These are phyloP conservation scores for Amitus sp. DNA, from an alignment of 2,888 invertebrate genomes.

Conservation along the genomic window DNA sequence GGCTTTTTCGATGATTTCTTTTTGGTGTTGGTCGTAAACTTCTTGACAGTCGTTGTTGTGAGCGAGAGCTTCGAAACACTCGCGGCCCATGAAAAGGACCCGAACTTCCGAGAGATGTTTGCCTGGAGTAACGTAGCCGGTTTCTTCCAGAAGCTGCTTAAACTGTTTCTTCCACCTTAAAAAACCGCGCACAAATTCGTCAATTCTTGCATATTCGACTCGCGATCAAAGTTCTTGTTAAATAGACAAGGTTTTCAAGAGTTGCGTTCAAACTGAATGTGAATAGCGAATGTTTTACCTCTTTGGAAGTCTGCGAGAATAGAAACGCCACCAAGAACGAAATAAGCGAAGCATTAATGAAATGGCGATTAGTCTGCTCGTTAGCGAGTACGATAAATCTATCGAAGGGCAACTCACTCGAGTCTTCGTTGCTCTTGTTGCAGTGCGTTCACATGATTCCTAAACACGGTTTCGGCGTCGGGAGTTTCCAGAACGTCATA, in stretches of 20 bases:
- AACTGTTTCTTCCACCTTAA: conserved; percentile 93
- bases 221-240: too few species aligned
- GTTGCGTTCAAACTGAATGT: too few species aligned
- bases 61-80: conserved; percentile 91
- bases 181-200: too few species aligned
- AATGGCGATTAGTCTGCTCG: conserved; percentile 9
- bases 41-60: conserved; percentile 90
- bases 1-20: conserved; percentile 87
- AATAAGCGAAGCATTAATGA: conserved; percentile 63
- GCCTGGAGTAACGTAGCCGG: conserved; percentile 95
- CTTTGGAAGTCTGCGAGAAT: conserved; percentile 70
- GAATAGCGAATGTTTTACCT: too few species aligned
- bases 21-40: conserved; percentile 94
- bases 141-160: conserved; percentile 91
- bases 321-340: conserved; percentile 64
- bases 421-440: conserved; percentile 92
- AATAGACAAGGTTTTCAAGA: too few species aligned
- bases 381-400: conserved; percentile 5
- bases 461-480: conserved; percentile 92
- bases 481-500: conserved; percentile 90
- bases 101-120: conserved; percentile 90
- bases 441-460: conserved; percentile 89
- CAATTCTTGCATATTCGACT: too few species aligned
- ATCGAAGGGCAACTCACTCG: conserved; percentile 75
- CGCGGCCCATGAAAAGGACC: conserved; percentile 92